Evolutionary conservation across 2,888 invertebrate genomes (phyloP), one percentile per base, ranked within the genome.

Genomic region (Andrena chrysosceles): DNA sequence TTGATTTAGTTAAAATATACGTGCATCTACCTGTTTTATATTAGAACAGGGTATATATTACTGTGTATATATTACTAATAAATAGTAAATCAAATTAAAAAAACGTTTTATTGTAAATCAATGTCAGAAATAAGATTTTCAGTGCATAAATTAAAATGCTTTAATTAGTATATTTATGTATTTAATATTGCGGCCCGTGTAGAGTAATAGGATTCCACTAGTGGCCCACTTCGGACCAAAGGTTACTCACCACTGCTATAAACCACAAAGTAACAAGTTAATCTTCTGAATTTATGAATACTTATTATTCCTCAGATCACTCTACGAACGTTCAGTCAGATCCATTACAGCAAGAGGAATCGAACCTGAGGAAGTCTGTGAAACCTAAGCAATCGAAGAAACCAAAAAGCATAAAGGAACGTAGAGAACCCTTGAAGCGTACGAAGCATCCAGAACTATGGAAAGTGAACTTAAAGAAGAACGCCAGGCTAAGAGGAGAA

Each of bases 391-490:
- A 73, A 35, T 0, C 2, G 2, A 67, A 52, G 13, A 69, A 60
- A 16, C 5, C 26, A 42, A 68, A 62, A 42, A 26, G 4, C 48
- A 20, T 54, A 5, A 77, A 64, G 29, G 70, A 75, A 31, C 26
- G 16, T 10, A 62, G 62, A 31, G 66, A 75, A 56, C 33, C 54
- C 49, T 23, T 69, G 13, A 86, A 87, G 73, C 89, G 89, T 74
- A 76, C 80, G 23, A 91, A 91, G 70, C 89, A 90, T 62, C 91
- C 90, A 1, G 90, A 91, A 63, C 85, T 83, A 63, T 91, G 91
- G 91, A 91, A 91, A 85, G 90, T 90, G 0, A 91, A 91, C 59
- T 72, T 91, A 4, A 91, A 91, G 73, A 91, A 92, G 67, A 90
- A 89, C 77, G 90, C 92, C n/a, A 88, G 90, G 66, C 77, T 91